phyloP scores from a whole-genome alignment of 2,888 invertebrate species.

The Ormia ochracea region DNA sequence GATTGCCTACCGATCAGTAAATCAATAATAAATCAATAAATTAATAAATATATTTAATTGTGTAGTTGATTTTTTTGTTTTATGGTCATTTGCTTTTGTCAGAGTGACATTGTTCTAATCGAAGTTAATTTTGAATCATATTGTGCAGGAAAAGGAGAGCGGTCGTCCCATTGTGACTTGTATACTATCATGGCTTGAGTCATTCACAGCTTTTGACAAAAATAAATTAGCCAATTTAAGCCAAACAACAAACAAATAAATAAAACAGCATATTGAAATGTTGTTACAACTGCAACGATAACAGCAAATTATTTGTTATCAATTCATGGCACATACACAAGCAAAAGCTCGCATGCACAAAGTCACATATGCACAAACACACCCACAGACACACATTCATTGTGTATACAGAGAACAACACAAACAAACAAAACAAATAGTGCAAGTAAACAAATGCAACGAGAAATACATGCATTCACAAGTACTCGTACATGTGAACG shows the following conservation, averaged over 20 bases:
- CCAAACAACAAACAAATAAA: slow-evolving; percentile 60
- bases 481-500: neutral
- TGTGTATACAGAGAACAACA: neutral
- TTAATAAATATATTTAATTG: no score
- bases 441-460: slow-evolving; percentile 19
- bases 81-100: no score
- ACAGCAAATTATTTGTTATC: slow-evolving; percentile 60
- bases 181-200: slow-evolving; percentile 1
- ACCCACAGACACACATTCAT: neutral
- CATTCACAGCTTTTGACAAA: slow-evolving; percentile 51
- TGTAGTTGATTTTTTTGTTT: no score
- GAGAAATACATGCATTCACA: slow-evolving; percentile 4
- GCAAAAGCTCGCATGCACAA: neutral
- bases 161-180: neutral
- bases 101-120: no score
- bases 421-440: slow-evolving; percentile 11
- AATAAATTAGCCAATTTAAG: slow-evolving; percentile 60
- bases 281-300: slow-evolving; percentile 59
- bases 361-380: neutral
- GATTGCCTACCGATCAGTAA: no score
- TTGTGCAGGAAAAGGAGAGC: neutral
- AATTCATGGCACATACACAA: slow-evolving; percentile 52
- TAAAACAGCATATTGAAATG: slow-evolving; percentile 58
- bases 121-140: neutral
- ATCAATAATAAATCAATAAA: no score